phyloP scores from a whole-genome alignment of 2,113 vertebrate genomes.

The Sturnira hondurensis region DNA sequence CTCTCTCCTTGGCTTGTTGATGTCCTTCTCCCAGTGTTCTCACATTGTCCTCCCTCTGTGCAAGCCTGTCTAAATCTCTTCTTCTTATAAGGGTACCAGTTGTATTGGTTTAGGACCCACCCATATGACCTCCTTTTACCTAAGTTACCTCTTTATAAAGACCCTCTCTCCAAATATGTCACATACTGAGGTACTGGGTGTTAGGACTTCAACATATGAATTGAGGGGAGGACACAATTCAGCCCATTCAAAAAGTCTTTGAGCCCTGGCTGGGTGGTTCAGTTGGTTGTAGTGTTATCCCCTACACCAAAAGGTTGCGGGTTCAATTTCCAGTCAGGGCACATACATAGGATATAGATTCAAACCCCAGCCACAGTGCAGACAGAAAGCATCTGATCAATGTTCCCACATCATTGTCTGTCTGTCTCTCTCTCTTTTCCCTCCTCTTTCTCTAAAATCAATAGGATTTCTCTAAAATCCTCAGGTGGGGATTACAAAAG shows the following conservation, averaged over 20 bases:
- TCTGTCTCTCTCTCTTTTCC: too few relatives aligned
- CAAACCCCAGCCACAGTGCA: too few relatives aligned
- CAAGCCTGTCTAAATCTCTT: background rate
- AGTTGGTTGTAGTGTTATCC: too few relatives aligned
- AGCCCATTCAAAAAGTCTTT: background rate
- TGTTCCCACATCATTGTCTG: too few relatives aligned
- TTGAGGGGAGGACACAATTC: background rate
- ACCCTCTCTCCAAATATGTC: background rate
- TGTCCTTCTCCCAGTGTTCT: background rate
- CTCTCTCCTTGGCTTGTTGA: background rate
- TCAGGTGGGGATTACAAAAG: background rate
- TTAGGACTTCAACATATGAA: background rate
- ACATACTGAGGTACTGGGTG: background rate
- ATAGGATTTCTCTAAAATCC: too few relatives aligned
- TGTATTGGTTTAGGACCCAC: background rate
- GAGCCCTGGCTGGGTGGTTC: background rate
- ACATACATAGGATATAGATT: too few relatives aligned
- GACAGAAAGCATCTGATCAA: too few relatives aligned
- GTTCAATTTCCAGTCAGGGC: too few relatives aligned
- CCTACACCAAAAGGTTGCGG: too few relatives aligned
- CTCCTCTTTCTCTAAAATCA: too few relatives aligned
- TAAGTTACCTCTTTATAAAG: background rate
- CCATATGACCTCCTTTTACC: background rate
- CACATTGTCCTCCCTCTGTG: background rate
- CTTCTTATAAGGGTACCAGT: background rate